Evolutionary conservation across 2,113 vertebrate genomes (phyloP), one percentile per base, ranked within the genome.

Genomic region (Cygnus atratus): DNA sequence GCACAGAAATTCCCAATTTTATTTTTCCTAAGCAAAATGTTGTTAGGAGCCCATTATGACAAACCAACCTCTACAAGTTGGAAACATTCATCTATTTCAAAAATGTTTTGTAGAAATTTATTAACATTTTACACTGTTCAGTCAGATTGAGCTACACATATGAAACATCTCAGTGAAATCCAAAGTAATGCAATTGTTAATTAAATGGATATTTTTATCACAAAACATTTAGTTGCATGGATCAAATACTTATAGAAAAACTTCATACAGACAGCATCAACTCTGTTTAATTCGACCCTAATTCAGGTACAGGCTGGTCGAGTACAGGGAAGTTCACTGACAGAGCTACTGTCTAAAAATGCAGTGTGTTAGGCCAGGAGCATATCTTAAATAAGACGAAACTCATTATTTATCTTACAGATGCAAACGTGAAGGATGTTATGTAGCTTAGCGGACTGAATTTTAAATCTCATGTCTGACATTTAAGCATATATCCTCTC

Each of bases 141-240:
- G 71, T 10, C 21, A 50, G 39, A 7, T 50, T 6, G 10, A 46
- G 14, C 8, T 3, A 5, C 4, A 14, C 7, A 26, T 3, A 0
- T 5, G 17, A 24, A 54, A 13, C 12, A 3, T 1, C 26, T 29
- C 28, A 3, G 35, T n/a, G 72, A 20, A 63, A 52, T 39, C 35
- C 25, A 61, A 15, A 67, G 26, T 29, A 9, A 37, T 8, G 29
- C 0, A 1, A 33, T 11, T 25, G 54, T 48, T 88, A 76, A 48
- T 84, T 52, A 57, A 70, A 39, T 31, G 10, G 75, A 70, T 39
- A 24, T 3, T 86, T 92, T 25, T 37, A 33, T 7, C 58, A 37
- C 31, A 11, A 9, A 4, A 2, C 29, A 4, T 81, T 76, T 43
- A 33, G 5, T 37, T 52, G 25, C 9, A 33, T 6, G 43, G 65